Conservation (phyloP, 2,888 invertebrate species). For the Aleiodes testaceus region DNA sequence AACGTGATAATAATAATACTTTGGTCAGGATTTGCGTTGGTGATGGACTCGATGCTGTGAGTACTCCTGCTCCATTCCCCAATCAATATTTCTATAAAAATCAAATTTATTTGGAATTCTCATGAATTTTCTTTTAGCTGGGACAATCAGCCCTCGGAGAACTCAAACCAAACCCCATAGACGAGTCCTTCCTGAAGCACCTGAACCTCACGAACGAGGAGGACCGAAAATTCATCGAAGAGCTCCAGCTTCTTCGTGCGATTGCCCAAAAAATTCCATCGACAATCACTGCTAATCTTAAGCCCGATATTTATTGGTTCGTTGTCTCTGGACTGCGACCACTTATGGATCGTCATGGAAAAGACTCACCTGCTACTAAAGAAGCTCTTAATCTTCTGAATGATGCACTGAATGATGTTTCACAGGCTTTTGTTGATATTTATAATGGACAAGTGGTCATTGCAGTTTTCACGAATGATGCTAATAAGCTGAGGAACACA, state of each 20-base stretch:
- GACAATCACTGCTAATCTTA: slow-evolving; percentile 75
- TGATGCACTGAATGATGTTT: slow-evolving; percentile 69
- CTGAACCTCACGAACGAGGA: slow-evolving; percentile 73
- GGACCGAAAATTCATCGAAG: slow-evolving; percentile 78
- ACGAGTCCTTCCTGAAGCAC: slow-evolving; percentile 61
- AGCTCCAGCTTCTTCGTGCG: slow-evolving; percentile 77
- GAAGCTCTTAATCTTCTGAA: slow-evolving; percentile 80
- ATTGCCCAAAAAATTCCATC: slow-evolving; percentile 76
- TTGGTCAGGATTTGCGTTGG: slow-evolving; percentile 79
- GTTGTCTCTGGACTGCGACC: slow-evolving; percentile 78
- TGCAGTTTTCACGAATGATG: slow-evolving; percentile 79
- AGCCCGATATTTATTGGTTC: slow-evolving; percentile 81
- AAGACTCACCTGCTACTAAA: slow-evolving; percentile 78
- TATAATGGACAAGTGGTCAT: slow-evolving; percentile 76
- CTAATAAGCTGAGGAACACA: slow-evolving; percentile 74
- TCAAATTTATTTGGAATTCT: slow-evolving; percentile 6
- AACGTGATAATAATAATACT: slow-evolving; percentile 78
- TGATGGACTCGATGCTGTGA: slow-evolving; percentile 79
- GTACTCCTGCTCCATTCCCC: slow-evolving; percentile 54
- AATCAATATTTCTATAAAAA: neutral
- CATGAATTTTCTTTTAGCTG: slow-evolving; percentile 58
- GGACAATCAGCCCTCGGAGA: slow-evolving; percentile 70
- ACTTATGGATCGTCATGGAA: slow-evolving; percentile 79
- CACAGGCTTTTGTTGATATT: slow-evolving; percentile 66
- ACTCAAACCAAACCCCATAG: slow-evolving; percentile 63